Conservation (phyloP, 2,888 invertebrate species). For the Cheilosia urbana region DNA sequence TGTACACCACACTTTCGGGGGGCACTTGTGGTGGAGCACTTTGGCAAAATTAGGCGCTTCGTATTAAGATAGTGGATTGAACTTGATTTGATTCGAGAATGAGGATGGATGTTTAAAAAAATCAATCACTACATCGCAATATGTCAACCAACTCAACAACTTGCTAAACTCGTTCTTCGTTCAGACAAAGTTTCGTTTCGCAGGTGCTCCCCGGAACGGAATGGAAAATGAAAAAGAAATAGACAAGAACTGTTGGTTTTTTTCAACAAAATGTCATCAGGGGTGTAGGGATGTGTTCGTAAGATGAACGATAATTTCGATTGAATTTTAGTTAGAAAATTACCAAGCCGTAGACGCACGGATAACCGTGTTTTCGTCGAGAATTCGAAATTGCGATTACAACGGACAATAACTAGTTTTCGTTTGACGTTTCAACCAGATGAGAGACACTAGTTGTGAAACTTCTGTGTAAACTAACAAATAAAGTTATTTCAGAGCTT, state of each 20-base stretch:
- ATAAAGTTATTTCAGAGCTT: no score
- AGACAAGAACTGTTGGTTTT: not conserved
- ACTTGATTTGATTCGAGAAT: conserved; percentile 64
- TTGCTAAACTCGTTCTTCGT: conserved; percentile 75
- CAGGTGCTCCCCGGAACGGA: conserved; percentile 31
- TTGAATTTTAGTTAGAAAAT: no score
- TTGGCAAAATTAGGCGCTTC: conserved; percentile 33
- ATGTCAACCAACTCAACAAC: conserved; percentile 76
- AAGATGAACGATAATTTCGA: not conserved
- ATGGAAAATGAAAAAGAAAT: not conserved
- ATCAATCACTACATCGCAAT: conserved; percentile 76
- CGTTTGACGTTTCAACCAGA: no score
- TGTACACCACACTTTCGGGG: conserved; percentile 55
- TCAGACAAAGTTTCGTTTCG: conserved; percentile 64
- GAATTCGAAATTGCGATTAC: no score
- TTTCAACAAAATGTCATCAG: not conserved
- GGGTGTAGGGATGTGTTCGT: conserved; percentile 2
- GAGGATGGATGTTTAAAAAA: conserved; percentile 68
- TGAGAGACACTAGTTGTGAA: no score
- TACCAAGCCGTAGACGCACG: no score
- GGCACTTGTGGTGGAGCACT: conserved; percentile 67
- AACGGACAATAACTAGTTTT: no score
- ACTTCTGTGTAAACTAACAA: no score
- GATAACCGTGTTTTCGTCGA: no score
- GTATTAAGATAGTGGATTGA: conserved; percentile 54